phyloP scores from a whole-genome alignment of 2,888 invertebrate genomes.

The Prosapia bicincta region DNA sequence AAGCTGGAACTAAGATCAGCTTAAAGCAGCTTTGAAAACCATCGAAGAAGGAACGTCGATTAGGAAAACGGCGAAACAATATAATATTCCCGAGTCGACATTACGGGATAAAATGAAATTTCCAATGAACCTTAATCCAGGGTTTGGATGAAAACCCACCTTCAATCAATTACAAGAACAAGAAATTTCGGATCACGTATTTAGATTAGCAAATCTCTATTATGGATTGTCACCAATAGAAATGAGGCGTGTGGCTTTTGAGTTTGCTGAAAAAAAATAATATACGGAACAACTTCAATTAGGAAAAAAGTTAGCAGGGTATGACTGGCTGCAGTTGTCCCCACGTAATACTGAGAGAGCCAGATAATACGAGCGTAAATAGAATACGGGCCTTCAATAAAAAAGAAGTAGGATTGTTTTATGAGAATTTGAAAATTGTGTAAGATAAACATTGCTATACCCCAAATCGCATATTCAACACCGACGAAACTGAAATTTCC shows the following conservation, averaged over 20 bases:
- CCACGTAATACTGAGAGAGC: constrained; percentile 37
- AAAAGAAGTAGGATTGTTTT: constrained; percentile 39
- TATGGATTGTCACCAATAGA: neutral
- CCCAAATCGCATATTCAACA: constrained; percentile 43
- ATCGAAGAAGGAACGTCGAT: neutral
- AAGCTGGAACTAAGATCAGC: neutral
- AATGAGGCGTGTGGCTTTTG: neutral
- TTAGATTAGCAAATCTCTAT: neutral
- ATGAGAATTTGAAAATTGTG: constrained; percentile 34
- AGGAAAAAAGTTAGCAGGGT: neutral
- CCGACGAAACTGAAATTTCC: constrained; percentile 46
- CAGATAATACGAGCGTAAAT: constrained; percentile 37
- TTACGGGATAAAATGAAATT: neutral
- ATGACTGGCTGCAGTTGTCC: constrained; percentile 14
- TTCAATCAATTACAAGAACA: neutral
- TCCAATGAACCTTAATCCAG: neutral
- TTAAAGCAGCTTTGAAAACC: neutral
- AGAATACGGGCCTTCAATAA: constrained; percentile 40
- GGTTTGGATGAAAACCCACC: neutral
- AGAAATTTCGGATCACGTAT: neutral
- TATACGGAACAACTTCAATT: neutral
- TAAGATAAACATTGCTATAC: constrained; percentile 31
- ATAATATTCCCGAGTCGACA: neutral
- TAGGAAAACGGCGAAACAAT: neutral
- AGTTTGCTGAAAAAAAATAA: neutral